Percentiles rank a stretch among this genome's conserved stretches.
Conservation (phyloP, 64 coral and sea anemone genomes). For the Montipora cactus region DNA sequence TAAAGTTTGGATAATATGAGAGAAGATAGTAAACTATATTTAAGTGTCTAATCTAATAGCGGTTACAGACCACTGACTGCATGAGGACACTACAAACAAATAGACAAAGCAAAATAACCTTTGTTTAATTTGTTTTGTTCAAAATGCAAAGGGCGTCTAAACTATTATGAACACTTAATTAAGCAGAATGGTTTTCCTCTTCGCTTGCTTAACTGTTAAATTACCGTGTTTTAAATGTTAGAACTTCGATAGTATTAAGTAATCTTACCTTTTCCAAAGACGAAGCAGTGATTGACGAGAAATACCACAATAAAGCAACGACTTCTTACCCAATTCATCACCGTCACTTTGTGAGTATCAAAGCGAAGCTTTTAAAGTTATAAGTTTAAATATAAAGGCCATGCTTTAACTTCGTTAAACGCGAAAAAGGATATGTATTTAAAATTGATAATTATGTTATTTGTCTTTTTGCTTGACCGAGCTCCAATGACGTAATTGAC, state of each 20-base stretch:
- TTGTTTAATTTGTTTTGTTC: background rate
- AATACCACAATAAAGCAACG: background rate
- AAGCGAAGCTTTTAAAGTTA: background rate
- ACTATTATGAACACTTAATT: background rate
- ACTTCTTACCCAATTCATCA: background rate
- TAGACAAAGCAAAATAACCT: background rate
- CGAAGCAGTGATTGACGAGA: background rate
- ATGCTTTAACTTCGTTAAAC: conserved; percentile 16
- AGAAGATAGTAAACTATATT: too few relatives aligned
- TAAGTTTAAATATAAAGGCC: conserved; percentile 19
- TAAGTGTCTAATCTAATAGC: too few relatives aligned
- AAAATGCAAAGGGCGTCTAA: background rate
- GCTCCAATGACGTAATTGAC: conserved; percentile 52
- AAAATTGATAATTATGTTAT: conserved; percentile 22
- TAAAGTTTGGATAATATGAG: too few relatives aligned
- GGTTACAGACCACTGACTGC: too few relatives aligned
- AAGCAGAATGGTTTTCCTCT: background rate
- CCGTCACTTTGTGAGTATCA: background rate
- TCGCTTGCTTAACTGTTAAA: background rate
- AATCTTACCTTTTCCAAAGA: conserved; percentile 20
- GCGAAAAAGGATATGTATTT: background rate
- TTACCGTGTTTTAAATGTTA: background rate
- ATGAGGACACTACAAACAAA: background rate
- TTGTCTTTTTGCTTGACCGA: background rate
- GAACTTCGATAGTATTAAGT: background rate